phyloP scores from a whole-genome alignment of 2,797 vertebrate species.

The Xenentodon cancila region DNA sequence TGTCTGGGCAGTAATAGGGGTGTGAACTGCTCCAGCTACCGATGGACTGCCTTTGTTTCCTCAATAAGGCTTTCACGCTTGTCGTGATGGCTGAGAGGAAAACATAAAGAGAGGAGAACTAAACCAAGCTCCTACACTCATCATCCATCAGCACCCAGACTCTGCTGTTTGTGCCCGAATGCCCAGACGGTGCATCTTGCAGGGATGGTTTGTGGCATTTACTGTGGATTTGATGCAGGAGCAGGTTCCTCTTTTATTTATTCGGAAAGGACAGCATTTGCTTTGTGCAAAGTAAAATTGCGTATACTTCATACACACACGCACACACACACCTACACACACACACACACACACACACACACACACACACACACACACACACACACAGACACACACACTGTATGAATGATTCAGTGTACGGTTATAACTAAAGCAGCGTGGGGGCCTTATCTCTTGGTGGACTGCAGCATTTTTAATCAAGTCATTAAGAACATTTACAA shows the following conservation, averaged over 20 bases:
- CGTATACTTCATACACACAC: slow-evolving; percentile 43
- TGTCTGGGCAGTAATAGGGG: slow-evolving; percentile 60
- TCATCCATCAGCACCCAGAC: slow-evolving; percentile 40
- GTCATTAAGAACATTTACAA: not conserved
- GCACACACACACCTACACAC: not conserved
- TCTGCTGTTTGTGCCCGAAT: slow-evolving; percentile 42
- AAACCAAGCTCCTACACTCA: slow-evolving; percentile 27
- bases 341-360: no score
- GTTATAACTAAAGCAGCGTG: slow-evolving; percentile 10
- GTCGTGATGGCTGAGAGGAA: slow-evolving; percentile 54
- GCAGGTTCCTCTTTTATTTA: slow-evolving; percentile 20
- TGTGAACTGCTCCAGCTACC: slow-evolving; percentile 61
- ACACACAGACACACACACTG: no score
- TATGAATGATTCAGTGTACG: slow-evolving; percentile 57
- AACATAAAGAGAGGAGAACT: slow-evolving; percentile 38
- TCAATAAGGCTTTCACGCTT: slow-evolving; percentile 69
- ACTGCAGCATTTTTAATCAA: slow-evolving; percentile 8
- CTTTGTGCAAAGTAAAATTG: slow-evolving; percentile 58
- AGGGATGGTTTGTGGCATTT: slow-evolving; percentile 17
- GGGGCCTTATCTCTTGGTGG: slow-evolving; percentile 1
- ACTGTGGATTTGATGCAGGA: slow-evolving; percentile 35
- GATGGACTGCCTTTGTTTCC: slow-evolving; percentile 79
- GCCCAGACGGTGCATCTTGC: slow-evolving; percentile 22
- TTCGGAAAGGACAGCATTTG: slow-evolving; percentile 34
- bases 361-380: no score